Conservation (phyloP, 2,113 vertebrate genomes). For the Muscicapa adusta region DNA sequence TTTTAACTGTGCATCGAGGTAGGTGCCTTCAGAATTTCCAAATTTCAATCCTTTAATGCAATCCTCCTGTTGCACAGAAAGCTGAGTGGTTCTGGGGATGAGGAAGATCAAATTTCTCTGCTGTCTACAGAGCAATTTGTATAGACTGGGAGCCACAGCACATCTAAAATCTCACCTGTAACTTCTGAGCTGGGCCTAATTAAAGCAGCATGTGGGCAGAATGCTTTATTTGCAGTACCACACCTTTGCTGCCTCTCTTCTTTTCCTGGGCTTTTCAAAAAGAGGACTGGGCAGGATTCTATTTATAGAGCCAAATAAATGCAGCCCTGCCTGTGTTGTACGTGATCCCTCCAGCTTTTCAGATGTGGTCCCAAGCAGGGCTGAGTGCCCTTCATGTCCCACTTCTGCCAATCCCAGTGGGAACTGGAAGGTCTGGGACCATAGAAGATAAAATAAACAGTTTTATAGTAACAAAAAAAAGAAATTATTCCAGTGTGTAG, state of each 20-base stretch:
- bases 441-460: neutral
- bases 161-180: neutral
- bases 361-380: neutral
- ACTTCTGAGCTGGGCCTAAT: neutral
- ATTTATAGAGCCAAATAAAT: conserved; percentile 66
- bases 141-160: neutral
- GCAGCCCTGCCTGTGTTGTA: conserved; percentile 18
- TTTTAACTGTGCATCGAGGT: neutral
- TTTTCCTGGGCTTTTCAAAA: conserved; percentile 47
- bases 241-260: conserved; percentile 67
- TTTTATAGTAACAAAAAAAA: neutral
- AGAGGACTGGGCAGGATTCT: conserved; percentile 32
- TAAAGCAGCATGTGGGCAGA: conserved; percentile 38
- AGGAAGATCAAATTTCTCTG: conserved; percentile 2
- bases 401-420: neutral
- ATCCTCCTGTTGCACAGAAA: neutral
- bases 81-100: neutral
- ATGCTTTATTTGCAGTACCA: conserved; percentile 32
- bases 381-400: neutral
- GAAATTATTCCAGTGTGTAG: neutral
- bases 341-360: conserved; percentile 10
- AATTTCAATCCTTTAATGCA: neutral
- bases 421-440: neutral
- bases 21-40: neutral
- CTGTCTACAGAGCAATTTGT: neutral